Evolutionary conservation across 2,113 vertebrate species (phyloP).

Genomic region (Choloepus hoffmanni): DNA sequence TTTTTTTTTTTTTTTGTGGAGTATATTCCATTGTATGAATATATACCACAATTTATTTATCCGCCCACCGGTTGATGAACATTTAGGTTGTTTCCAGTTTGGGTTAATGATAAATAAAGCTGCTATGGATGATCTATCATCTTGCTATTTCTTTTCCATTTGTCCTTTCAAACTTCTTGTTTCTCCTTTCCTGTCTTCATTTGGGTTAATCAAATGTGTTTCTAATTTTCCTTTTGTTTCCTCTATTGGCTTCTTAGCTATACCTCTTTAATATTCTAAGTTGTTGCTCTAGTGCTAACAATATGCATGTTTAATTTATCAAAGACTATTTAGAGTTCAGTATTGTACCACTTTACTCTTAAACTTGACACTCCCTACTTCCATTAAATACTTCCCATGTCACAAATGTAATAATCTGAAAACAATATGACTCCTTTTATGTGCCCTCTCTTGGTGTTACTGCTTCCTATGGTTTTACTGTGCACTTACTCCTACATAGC

Average conservation of each 20-base stretch:
- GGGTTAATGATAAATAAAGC: background rate
- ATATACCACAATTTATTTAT: background rate
- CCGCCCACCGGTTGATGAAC: background rate
- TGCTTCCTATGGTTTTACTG: background rate
- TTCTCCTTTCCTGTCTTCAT: background rate
- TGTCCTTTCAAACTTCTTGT: background rate
- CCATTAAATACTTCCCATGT: background rate
- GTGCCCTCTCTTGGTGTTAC: background rate
- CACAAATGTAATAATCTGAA: background rate
- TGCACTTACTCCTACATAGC: background rate
- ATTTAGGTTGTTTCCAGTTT: background rate
- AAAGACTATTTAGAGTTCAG: background rate
- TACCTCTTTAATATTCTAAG: background rate
- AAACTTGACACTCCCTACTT: background rate
- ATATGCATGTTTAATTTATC: background rate
- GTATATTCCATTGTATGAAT: background rate
- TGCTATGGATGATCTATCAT: background rate
- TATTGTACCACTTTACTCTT: background rate
- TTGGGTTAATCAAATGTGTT: background rate
- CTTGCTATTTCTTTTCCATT: constrained; percentile 4
- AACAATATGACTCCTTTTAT: background rate
- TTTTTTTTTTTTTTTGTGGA: background rate
- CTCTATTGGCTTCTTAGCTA: background rate
- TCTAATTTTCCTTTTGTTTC: background rate
- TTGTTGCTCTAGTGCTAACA: background rate